Percentiles rank a stretch among this genome's conserved stretches.
These are phyloP conservation scores for Pogona vitticeps DNA, from an alignment of 2,113 vertebrate genomes.

Conservation along the genomic window DNA sequence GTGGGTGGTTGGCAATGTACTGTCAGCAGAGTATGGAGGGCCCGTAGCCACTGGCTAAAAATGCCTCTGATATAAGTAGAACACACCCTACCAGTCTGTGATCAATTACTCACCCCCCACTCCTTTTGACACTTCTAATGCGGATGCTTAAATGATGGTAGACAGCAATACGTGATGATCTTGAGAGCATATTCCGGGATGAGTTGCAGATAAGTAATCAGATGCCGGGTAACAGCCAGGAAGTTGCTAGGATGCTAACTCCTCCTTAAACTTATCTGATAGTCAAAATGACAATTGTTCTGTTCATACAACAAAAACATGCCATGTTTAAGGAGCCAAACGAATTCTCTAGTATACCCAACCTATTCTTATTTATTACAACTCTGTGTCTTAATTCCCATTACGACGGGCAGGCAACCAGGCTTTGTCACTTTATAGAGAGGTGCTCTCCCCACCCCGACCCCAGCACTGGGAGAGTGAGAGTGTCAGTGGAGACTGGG, in stretches of 20 bases:
- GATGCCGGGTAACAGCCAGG: no score
- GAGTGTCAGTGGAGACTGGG: no score
- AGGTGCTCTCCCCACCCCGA: no score
- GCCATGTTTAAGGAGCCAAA: background rate
- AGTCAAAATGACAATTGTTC: background rate
- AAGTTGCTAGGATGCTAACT: background rate
- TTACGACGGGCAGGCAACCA: background rate
- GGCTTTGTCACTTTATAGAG: background rate
- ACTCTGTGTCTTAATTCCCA: background rate
- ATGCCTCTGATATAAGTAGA: background rate
- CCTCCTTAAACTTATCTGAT: background rate
- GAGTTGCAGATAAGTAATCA: no score
- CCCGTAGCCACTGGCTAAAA: background rate
- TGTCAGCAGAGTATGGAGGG: background rate
- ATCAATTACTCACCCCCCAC: no score
- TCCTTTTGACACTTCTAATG: no score
- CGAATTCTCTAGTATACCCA: background rate
- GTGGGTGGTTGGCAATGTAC: background rate
- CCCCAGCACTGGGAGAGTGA: background rate
- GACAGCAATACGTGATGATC: background rate
- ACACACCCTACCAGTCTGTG: no score
- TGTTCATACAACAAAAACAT: background rate
- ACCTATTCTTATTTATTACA: background rate
- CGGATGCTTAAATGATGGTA: background rate
- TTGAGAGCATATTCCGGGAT: background rate